Conservation (phyloP, 2,888 invertebrate species). For the Protonemura montana region DNA sequence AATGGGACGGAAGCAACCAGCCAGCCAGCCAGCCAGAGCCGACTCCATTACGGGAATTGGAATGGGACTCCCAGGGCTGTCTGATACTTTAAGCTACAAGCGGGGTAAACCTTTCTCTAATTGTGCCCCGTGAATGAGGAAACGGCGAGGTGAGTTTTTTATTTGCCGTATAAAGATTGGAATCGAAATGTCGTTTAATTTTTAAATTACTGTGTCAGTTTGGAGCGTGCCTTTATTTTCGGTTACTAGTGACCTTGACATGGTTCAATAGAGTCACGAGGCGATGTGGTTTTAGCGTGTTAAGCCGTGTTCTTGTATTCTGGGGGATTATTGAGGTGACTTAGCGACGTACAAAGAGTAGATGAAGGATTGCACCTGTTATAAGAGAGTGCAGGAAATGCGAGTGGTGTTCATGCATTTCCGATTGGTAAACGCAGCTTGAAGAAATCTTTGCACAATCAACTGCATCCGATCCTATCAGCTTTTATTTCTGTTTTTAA, state of each 20-base stretch:
- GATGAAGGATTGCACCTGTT: too few species aligned
- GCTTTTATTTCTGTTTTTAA: neutral
- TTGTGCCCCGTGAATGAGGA: neutral
- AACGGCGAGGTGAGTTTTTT: neutral
- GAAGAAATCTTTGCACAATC: too few species aligned
- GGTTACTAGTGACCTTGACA: neutral
- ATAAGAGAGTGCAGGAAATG: too few species aligned
- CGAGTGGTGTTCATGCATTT: too few species aligned
- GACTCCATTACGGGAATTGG: conserved; percentile 29
- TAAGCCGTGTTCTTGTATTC: too few species aligned
- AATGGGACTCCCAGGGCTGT: conserved; percentile 28
- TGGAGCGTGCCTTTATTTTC: neutral
- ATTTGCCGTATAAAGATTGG: neutral
- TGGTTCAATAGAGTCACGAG: neutral
- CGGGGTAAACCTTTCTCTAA: conserved; percentile 24
- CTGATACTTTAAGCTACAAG: conserved; percentile 13
- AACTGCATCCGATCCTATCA: neutral
- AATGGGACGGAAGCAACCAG: neutral
- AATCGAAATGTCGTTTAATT: conserved; percentile 12
- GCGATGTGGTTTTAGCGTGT: neutral
- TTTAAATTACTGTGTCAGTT: conserved; percentile 1
- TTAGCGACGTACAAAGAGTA: too few species aligned
- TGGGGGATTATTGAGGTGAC: too few species aligned
- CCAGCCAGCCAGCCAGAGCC: neutral
- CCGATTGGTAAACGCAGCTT: too few species aligned